phyloP scores from a whole-genome alignment of 2,797 vertebrate genomes.

The Alectoris magna region DNA sequence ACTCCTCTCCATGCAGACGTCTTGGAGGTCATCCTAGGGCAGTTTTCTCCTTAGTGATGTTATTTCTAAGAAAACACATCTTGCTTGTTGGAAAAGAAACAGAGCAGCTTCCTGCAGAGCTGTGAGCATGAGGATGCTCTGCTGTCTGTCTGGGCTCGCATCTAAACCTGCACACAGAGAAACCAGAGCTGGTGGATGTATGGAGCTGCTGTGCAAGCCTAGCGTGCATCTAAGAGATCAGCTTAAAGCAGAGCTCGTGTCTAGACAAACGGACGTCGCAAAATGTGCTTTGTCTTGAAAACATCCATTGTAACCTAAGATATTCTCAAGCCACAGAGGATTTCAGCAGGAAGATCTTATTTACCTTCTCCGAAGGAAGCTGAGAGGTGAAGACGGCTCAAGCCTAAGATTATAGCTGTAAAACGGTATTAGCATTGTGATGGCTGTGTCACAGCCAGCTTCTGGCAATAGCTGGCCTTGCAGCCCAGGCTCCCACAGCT shows the following conservation, averaged over 20 bases:
- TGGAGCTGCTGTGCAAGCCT: neutral
- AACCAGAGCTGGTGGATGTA: neutral
- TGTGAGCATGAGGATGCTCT: neutral
- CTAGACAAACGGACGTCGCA: neutral
- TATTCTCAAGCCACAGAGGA: rapidly evolving
- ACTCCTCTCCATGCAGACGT: neutral
- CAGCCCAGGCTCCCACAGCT: neutral
- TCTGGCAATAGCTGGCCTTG: neutral
- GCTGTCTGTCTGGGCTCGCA: too few species aligned
- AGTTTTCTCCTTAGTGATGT: neutral
- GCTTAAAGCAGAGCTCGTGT: neutral
- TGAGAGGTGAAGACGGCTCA: neutral
- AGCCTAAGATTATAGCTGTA: neutral
- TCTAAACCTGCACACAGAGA: neutral
- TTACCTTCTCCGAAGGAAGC: neutral
- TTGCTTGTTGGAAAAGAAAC: neutral
- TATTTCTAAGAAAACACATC: neutral
- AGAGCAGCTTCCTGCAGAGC: neutral
- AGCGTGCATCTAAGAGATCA: neutral
- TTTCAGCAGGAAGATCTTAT: neutral
- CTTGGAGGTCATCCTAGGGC: neutral
- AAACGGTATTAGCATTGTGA: neutral
- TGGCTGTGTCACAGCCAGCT: neutral
- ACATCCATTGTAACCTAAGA: neutral
- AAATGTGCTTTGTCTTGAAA: neutral